Conservation (phyloP, 2,113 vertebrate genomes). For the Mandrillus leucophaeus region DNA sequence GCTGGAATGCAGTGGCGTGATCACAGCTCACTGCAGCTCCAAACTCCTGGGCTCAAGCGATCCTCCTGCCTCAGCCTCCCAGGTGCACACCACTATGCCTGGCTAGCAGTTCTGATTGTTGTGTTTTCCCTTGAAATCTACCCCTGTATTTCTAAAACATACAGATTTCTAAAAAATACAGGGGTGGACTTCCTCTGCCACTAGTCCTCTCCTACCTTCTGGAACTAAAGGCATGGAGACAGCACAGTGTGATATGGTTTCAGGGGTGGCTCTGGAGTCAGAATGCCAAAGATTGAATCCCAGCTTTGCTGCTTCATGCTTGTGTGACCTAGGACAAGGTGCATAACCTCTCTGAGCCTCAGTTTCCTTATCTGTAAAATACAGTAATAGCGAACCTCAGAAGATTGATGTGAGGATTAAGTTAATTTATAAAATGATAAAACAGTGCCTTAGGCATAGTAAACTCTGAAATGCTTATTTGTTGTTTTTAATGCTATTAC, state of each 20-base stretch:
- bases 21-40: not conserved
- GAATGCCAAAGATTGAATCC: not conserved
- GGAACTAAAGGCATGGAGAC: not conserved
- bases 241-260: not conserved
- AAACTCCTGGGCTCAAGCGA: too few species aligned
- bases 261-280: not conserved
- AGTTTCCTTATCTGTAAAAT: not conserved
- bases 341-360: not conserved
- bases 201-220: not conserved
- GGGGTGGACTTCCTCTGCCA: not conserved
- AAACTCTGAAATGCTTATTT: not conserved
- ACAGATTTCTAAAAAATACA: not conserved
- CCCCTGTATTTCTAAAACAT: not conserved
- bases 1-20: too few species aligned
- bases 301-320: not conserved
- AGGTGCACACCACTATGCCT: too few species aligned
- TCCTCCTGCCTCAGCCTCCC: too few species aligned
- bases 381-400: not conserved
- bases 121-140: not conserved
- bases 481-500: not conserved
- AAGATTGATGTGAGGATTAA: not conserved
- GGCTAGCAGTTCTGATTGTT: not conserved
- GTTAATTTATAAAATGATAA: not conserved
- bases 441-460: not conserved
- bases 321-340: not conserved